These are phyloP conservation scores for Pimpla rufipes DNA, from an alignment of 2,888 invertebrate genomes.

Conservation along the genomic window DNA sequence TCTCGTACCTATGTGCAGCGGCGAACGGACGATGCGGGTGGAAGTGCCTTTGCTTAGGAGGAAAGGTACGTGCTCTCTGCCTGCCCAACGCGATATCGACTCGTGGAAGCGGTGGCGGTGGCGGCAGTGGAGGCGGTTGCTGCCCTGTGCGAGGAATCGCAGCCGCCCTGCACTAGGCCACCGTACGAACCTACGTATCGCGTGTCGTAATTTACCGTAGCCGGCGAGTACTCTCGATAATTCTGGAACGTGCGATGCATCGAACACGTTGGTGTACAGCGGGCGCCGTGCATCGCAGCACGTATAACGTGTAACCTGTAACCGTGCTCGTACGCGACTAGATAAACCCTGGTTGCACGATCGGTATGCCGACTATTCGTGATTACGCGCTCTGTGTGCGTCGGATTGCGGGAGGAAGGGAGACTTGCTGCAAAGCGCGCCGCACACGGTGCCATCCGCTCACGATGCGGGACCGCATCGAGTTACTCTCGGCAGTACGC, in stretches of 20 bases:
- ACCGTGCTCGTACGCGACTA: slow-evolving; percentile 76
- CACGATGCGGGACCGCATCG: slow-evolving; percentile 69
- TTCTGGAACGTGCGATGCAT: slow-evolving; percentile 82
- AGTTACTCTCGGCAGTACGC: slow-evolving; percentile 61
- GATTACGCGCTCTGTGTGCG: slow-evolving; percentile 74
- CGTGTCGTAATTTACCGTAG: slow-evolving; percentile 80
- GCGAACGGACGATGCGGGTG: slow-evolving; percentile 17
- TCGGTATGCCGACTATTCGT: slow-evolving; percentile 76
- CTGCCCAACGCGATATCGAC: slow-evolving; percentile 66
- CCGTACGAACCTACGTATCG: slow-evolving; percentile 67
- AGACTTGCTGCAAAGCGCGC: slow-evolving; percentile 62
- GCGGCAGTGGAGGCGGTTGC: not conserved
- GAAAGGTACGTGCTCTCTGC: slow-evolving; percentile 61
- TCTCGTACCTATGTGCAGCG: slow-evolving; percentile 48
- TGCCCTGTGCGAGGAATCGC: slow-evolving; percentile 61
- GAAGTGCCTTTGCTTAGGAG: slow-evolving; percentile 53
- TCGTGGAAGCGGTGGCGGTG: slow-evolving; percentile 19
- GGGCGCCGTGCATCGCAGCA: slow-evolving; percentile 20
- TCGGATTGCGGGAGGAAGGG: slow-evolving; percentile 30
- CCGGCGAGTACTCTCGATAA: slow-evolving; percentile 82
- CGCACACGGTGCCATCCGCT: slow-evolving; percentile 38
- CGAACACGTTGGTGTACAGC: slow-evolving; percentile 73
- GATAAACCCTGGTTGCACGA: slow-evolving; percentile 79
- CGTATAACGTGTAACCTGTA: slow-evolving; percentile 68
- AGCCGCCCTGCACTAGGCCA: slow-evolving; percentile 60